phyloP scores from a whole-genome alignment of 2,888 invertebrate species.

The Morinoia aosen region DNA sequence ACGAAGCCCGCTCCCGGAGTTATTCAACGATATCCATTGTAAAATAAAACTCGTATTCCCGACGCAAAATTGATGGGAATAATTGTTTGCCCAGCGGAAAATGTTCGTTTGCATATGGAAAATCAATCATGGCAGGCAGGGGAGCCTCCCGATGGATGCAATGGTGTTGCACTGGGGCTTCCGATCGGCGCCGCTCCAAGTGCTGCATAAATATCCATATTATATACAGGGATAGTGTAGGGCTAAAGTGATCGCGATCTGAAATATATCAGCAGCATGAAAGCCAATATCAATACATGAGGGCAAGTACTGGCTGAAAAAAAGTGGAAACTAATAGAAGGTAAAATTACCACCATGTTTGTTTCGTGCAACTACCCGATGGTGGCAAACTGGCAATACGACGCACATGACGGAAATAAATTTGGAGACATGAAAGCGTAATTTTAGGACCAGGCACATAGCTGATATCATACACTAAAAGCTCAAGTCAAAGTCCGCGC shows the following conservation, averaged over 20 bases:
- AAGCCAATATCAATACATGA: background rate
- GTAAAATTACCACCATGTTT: background rate
- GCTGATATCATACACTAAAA: background rate
- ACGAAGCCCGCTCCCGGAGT: background rate
- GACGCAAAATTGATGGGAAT: background rate
- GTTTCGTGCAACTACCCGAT: background rate
- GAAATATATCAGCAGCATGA: background rate
- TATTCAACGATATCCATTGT: background rate
- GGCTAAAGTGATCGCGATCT: background rate
- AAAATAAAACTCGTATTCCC: background rate
- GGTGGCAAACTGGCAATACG: background rate
- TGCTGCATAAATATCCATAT: background rate
- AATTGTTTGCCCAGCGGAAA: background rate
- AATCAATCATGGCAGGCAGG: background rate
- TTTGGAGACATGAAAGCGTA: background rate
- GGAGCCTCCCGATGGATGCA: background rate
- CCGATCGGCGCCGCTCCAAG: background rate
- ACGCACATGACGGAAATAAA: background rate
- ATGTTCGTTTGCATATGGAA: constrained; percentile 12
- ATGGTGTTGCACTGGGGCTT: background rate
- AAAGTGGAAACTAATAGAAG: background rate
- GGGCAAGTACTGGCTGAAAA: background rate
- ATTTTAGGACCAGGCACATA: too few species aligned
- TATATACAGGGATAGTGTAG: background rate
- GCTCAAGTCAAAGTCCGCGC: background rate